Evolutionary conservation across 2,888 invertebrate species (phyloP), one percentile per base, ranked within the genome.

Genomic region (Apotomis turbidana): DNA sequence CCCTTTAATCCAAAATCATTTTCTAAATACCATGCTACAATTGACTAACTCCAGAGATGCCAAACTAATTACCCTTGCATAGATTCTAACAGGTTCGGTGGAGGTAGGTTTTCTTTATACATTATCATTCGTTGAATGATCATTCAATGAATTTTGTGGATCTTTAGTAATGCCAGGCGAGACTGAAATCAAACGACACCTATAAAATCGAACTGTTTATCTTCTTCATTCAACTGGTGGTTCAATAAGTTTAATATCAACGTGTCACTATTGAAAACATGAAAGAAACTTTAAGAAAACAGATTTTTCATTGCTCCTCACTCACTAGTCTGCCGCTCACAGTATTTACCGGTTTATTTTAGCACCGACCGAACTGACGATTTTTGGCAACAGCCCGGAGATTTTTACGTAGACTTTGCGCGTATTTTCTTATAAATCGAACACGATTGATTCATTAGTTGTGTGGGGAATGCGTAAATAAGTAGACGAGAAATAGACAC

Each of bases 311-410:
- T 13, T 13, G 38, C 63, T 44, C 55, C 55, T 61, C 61, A 38
- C 55, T 61, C 61, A 38, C 44, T 27, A 55, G 55, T 54, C 9
- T 52, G 12, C 61, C 49, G 51, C 10, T 54, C 64, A 44, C 54
- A 66, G 54, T 54, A 77, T 78, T 78, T 76, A 77, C 74, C 76
- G 71, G 74, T 79, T 76, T 79, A 78, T 81, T 79, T 81, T 77
- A 75, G 78, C 79, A 78, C 77, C 77, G 55, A 78, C 77, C 77
- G 41, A 49, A 67, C 71, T 62, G 69, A 38, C 52, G 64, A 46
- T 13, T 59, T 68, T 68, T 72, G 72, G 72, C 72, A 72, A 44
- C 72, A 10, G 61, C 62, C 46, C 44, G 71, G 27, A 46, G 38
- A 62, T 68, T 72, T 68, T 68, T 68, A 72, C 72, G 58, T 59